Percentiles rank a stretch among this genome's conserved stretches.
Conservation (phyloP, 1,140 invertebrate species). For the Bombus consobrinus region DNA sequence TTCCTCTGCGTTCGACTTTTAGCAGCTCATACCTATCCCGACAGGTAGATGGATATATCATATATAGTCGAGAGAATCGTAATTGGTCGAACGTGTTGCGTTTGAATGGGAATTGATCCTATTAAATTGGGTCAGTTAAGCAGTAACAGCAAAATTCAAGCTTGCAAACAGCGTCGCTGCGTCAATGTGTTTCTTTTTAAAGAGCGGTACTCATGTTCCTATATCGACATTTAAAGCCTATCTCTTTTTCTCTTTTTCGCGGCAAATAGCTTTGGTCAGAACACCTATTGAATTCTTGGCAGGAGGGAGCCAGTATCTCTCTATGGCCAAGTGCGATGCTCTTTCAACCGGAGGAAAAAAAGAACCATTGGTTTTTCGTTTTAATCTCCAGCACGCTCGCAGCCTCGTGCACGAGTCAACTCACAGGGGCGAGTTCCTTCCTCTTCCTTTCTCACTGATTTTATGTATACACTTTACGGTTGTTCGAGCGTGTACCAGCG, state of each 20-base stretch:
- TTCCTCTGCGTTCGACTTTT: too few relatives aligned
- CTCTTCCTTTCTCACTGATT: constrained; percentile 47
- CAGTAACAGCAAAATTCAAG: constrained; percentile 8
- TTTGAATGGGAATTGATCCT: not conserved
- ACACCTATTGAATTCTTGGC: constrained; percentile 60
- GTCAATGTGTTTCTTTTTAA: not conserved
- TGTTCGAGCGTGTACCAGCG: constrained; percentile 31
- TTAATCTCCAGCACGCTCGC: constrained; percentile 65
- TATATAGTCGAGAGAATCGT: too few relatives aligned
- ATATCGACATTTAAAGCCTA: constrained; percentile 22
- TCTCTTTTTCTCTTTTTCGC: constrained; percentile 30
- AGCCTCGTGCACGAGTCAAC: constrained; percentile 58
- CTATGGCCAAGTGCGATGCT: constrained; percentile 43
- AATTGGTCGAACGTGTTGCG: not conserved
- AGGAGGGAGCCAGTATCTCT: constrained; percentile 39
- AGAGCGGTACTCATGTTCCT: constrained; percentile 9
- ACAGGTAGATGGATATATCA: too few relatives aligned
- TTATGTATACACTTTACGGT: constrained; percentile 10
- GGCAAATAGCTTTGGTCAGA: constrained; percentile 36
- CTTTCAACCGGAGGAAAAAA: constrained; percentile 50
- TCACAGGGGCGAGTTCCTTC: constrained; percentile 51
- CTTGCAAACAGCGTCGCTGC: not conserved
- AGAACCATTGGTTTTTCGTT: constrained; percentile 63
- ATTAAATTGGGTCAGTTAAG: constrained; percentile 23
- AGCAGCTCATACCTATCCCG: too few relatives aligned